These are phyloP conservation scores for Cryptus viduatorius DNA, from an alignment of 2,888 invertebrate genomes.

Conservation along the genomic window DNA sequence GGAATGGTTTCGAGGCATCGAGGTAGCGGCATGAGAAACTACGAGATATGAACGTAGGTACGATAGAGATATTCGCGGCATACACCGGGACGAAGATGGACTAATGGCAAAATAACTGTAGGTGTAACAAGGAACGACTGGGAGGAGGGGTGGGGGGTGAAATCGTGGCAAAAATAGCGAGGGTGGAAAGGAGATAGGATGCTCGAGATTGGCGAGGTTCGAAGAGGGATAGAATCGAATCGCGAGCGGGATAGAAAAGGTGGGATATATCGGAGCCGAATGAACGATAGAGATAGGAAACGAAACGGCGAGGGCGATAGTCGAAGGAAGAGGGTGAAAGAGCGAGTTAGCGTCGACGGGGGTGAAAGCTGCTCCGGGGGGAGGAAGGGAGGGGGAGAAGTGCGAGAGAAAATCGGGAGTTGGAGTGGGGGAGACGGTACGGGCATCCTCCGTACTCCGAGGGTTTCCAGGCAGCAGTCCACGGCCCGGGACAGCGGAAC, in stretches of 20 bases:
- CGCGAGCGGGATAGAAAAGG: slow-evolving; percentile 3
- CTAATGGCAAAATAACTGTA: slow-evolving; percentile 31
- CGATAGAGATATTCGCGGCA: slow-evolving; percentile 38
- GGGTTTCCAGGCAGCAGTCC: slow-evolving; percentile 83
- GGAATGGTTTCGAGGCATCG: slow-evolving; percentile 12
- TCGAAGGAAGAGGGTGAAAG: slow-evolving; percentile 39
- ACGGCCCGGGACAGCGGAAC: slow-evolving; percentile 83
- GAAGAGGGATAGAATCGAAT: background rate
- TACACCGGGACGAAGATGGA: slow-evolving; percentile 30
- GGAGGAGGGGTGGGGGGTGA: slow-evolving; percentile 14
- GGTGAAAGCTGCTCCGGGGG: slow-evolving; percentile 71
- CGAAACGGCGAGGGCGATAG: slow-evolving; percentile 40
- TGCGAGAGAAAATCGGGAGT: slow-evolving; percentile 70
- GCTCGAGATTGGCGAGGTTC: slow-evolving; percentile 1
- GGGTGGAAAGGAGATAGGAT: slow-evolving; percentile 30
- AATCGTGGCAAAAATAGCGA: slow-evolving; percentile 45
- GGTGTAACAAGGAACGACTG: slow-evolving; percentile 24
- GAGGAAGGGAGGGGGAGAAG: slow-evolving; percentile 55
- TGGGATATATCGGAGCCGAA: slow-evolving; percentile 8
- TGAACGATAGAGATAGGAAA: slow-evolving; percentile 38
- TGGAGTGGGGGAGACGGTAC: slow-evolving; percentile 72
- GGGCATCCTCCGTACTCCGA: slow-evolving; percentile 80
- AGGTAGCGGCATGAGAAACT: slow-evolving; percentile 27
- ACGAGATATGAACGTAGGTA: slow-evolving; percentile 43
- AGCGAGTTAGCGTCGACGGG: slow-evolving; percentile 67